These are phyloP conservation scores for Noctua janthe DNA, from an alignment of 2,888 invertebrate genomes.

Conservation along the genomic window DNA sequence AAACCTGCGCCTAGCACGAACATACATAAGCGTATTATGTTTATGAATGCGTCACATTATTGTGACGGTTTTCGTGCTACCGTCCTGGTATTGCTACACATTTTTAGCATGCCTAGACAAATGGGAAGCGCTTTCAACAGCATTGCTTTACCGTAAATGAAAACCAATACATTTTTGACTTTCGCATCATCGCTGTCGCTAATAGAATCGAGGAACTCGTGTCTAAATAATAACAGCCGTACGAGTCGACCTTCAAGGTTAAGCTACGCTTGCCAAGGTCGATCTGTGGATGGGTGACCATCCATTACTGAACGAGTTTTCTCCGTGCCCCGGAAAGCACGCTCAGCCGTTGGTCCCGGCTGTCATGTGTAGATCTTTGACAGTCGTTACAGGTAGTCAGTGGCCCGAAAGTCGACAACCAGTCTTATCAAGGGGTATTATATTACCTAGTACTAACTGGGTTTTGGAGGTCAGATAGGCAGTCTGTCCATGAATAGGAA, in stretches of 20 bases:
- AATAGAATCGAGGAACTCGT: not conserved
- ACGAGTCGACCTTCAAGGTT: not conserved
- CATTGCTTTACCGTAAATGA: too few species aligned
- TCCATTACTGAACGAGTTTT: not conserved
- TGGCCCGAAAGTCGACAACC: too few species aligned
- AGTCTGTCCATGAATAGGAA: not conserved
- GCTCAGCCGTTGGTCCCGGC: too few species aligned
- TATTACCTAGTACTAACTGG: too few species aligned
- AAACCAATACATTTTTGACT: not conserved
- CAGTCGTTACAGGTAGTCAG: too few species aligned
- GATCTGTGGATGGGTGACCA: not conserved
- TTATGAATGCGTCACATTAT: conserved; percentile 26
- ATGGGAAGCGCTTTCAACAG: not conserved
- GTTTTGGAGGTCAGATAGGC: not conserved
- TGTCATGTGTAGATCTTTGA: too few species aligned
- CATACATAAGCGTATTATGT: conserved; percentile 10
- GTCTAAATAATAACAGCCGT: not conserved
- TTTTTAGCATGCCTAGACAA: not conserved
- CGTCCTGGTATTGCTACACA: not conserved
- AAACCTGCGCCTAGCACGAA: conserved; percentile 40
- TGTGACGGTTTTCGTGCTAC: conserved; percentile 15
- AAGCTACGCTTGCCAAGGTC: not conserved
- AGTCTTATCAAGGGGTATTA: too few species aligned
- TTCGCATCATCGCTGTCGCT: not conserved
- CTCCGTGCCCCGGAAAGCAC: not conserved